These are phyloP conservation scores for Zygothrica quintamaculata DNA, from an alignment of 2,888 invertebrate species.

Conservation along the genomic window DNA sequence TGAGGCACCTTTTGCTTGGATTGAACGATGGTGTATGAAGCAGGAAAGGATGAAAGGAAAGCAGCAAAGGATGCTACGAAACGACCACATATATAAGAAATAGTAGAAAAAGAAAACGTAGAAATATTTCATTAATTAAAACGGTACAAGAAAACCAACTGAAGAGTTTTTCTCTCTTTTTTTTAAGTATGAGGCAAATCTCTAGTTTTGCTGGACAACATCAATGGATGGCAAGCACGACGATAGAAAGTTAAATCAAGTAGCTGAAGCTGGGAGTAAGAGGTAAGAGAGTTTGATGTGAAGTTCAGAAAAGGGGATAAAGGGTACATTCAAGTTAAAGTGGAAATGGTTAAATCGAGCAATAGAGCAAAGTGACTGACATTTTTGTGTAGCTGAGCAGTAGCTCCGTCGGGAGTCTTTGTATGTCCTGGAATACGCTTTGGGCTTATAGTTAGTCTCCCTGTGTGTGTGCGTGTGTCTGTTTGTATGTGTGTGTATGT, in stretches of 20 bases:
- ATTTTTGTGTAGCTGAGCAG: constrained; percentile 73
- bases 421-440: constrained; percentile 18
- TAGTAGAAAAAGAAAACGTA: constrained; percentile 75
- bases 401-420: constrained; percentile 73
- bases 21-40: too few relatives aligned
- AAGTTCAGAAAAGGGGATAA: too few relatives aligned
- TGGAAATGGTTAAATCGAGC: constrained; percentile 30
- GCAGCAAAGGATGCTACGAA: too few relatives aligned
- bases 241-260: constrained; percentile 1
- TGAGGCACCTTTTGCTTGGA: constrained; percentile 37
- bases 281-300: too few relatives aligned
- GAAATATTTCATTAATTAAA: constrained; percentile 78
- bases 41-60: too few relatives aligned
- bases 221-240: constrained; percentile 33
- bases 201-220: constrained; percentile 31
- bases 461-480: too few relatives aligned
- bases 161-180: constrained; percentile 34
- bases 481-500: constrained; percentile 1
- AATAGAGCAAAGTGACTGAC: constrained; percentile 42
- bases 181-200: not conserved
- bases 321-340: too few relatives aligned
- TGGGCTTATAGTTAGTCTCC: not conserved
- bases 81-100: constrained; percentile 66
- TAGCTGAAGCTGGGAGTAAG: not conserved
- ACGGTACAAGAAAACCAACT: constrained; percentile 65